These are phyloP conservation scores for Amblyjoppa proteus DNA, from an alignment of 2,888 invertebrate genomes.

Conservation along the genomic window DNA sequence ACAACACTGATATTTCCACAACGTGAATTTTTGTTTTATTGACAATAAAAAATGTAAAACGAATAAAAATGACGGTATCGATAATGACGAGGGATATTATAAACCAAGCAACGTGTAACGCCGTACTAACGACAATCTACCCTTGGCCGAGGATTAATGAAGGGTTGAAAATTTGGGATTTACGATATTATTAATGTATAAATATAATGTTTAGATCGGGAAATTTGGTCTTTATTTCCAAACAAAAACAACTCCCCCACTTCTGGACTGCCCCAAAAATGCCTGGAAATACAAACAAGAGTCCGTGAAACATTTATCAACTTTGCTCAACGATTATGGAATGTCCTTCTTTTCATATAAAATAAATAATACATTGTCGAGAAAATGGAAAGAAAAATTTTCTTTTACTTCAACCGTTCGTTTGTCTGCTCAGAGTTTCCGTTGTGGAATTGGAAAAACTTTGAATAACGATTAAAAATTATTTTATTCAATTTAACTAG, in stretches of 20 bases:
- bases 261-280: conserved; percentile 82
- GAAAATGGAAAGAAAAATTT: conserved; percentile 17
- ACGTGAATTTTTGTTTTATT: neutral
- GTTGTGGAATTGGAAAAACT: conserved; percentile 50
- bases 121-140: conserved; percentile 7
- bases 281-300: conserved; percentile 84
- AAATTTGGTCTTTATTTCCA: conserved; percentile 83
- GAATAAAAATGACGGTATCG: neutral
- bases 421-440: conserved; percentile 64
- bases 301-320: conserved; percentile 70
- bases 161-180: conserved; percentile 64
- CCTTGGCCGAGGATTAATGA: conserved; percentile 2
- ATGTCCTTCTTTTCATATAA: conserved; percentile 50
- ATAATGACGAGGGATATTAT: neutral
- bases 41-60: neutral
- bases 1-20: neutral
- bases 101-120: conserved; percentile 26
- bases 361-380: conserved; percentile 71
- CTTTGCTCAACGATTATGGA: conserved; percentile 54
- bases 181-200: conserved; percentile 72
- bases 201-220: conserved; percentile 78
- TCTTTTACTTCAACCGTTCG: conserved; percentile 54
- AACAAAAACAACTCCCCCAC: conserved; percentile 79
- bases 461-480: conserved; percentile 52
- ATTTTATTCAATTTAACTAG: conserved; percentile 39